Base-by-base conservation (phyloP, 1,140 invertebrate genomes). In the Ctenoplectra terminalis region DNA sequence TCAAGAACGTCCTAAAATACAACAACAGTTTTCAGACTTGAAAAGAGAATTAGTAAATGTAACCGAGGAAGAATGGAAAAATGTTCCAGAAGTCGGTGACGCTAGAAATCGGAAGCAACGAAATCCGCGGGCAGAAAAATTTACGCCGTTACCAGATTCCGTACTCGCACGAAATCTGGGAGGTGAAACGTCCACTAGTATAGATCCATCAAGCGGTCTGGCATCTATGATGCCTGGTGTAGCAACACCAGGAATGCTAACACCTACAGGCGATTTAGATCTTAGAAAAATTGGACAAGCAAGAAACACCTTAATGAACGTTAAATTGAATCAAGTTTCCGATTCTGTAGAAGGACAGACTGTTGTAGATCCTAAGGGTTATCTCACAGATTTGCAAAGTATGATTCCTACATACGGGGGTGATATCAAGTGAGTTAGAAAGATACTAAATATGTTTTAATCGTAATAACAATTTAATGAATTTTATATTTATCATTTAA, bases 321-420 rank as follows among this genome's bases (percentile, higher is more conserved):
- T 99, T 0, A 99, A 99, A 94, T 93, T 99, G 9, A 99, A 98
- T 67, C 99, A 99, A 94, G 97, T 99, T 20, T 99, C 99, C 0
- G 99, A 99, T 94, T 99, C 99, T 11, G 99, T 99, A 1, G 97
- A 97, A 43, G 99, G 99, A 7, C 99, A 99, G 95, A 99, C 99
- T 29, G 99, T 99, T 0, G 99, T 99, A 3, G 99, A 99, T 95
- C 99, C 99, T 0, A 99, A 99, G 94, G 99, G 99, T 17, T 99
- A 99, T 92, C 94, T 99, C 13, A 99, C 99, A 7, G 99, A 99
- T 94, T 94, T 99, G 46, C 99, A 99, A 91, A 99, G 98, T 54
- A 99, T 99, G 98, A 98, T 99, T 87, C 99, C 99, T 0, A 98
- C 98, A 26, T 98, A 99, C 93, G 99, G 99, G 11, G 99, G 98